A percentile compares a stretch with the other conserved stretches of the same genome.
phyloP scores from a whole-genome alignment of 2,888 invertebrate genomes.

The Drosophila helvetica region DNA sequence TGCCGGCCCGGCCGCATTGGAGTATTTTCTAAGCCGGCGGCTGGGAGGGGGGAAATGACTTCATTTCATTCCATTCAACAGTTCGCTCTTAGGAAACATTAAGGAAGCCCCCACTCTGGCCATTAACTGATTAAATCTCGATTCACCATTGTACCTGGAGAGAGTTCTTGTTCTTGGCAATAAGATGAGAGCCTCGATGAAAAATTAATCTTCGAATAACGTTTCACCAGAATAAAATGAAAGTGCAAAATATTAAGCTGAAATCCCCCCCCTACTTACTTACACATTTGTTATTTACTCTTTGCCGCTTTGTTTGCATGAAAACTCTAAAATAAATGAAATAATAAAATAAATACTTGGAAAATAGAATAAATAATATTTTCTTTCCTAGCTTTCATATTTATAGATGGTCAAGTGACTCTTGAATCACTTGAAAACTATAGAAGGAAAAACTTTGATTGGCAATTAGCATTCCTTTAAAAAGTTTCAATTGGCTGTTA shows the following conservation, averaged over 20 bases:
- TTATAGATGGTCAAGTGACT: neutral
- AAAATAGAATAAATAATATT: neutral
- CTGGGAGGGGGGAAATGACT: neutral
- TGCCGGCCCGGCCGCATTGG: conserved; percentile 45
- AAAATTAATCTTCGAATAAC: neutral
- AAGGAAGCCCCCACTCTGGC: too few species aligned
- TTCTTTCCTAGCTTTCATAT: neutral
- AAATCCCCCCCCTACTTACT: too few species aligned
- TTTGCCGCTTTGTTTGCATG: neutral
- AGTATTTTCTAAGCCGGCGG: conserved; percentile 15
- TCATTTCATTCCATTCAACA: conserved; percentile 7
- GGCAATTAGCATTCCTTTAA: conserved; percentile 10
- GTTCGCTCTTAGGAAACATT: conserved; percentile 11
- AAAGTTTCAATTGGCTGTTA: conserved; percentile 21
- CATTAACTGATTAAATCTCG: conserved; percentile 33
- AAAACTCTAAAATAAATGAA: neutral
- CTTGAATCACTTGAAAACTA: conserved; percentile 5
- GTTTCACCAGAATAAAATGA: neutral
- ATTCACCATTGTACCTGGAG: neutral
- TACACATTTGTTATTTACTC: too few species aligned
- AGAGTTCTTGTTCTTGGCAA: neutral
- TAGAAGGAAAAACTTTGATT: neutral
- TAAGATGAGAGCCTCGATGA: neutral
- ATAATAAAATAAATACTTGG: too few species aligned
- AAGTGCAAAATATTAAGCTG: neutral